phyloP scores from a whole-genome alignment of 2,888 invertebrate genomes.

The Cheilosia impressa region DNA sequence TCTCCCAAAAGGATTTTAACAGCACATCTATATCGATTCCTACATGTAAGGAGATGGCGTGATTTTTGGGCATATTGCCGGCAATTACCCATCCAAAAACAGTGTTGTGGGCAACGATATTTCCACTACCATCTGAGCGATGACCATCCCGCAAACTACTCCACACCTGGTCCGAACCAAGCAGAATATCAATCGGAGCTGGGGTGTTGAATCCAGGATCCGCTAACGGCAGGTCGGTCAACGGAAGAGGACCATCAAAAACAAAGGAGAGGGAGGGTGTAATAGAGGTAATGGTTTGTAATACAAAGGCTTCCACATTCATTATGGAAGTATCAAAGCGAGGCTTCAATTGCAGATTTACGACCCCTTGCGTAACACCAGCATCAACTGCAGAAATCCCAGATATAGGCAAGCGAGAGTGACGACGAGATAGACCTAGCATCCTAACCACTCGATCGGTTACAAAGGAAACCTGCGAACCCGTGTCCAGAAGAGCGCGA shows the following conservation, averaged over 20 bases:
- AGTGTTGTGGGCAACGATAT: slow-evolving; percentile 1
- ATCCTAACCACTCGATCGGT: slow-evolving; percentile 5
- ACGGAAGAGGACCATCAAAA: background rate
- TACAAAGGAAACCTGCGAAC: slow-evolving; percentile 7
- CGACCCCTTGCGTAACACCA: slow-evolving; percentile 25
- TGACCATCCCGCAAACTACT: slow-evolving; percentile 36
- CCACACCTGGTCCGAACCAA: background rate
- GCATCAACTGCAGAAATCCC: slow-evolving; percentile 11
- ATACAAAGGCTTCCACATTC: slow-evolving; percentile 26
- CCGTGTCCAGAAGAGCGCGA: background rate
- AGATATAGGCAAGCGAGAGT: slow-evolving; percentile 20
- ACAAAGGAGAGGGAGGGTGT: slow-evolving; percentile 22
- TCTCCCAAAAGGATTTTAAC: slow-evolving; percentile 31
- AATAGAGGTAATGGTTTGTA: slow-evolving; percentile 20
- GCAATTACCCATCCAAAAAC: slow-evolving; percentile 26
- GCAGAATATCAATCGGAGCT: slow-evolving; percentile 22
- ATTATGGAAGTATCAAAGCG: slow-evolving; percentile 7
- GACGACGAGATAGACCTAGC: slow-evolving; percentile 14
- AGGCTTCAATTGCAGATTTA: slow-evolving; percentile 10
- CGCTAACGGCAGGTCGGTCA: slow-evolving; percentile 11
- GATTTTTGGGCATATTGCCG: slow-evolving; percentile 12
- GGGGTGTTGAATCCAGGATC: slow-evolving; percentile 17
- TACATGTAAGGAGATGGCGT: slow-evolving; percentile 1
- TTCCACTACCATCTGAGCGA: slow-evolving; percentile 11
- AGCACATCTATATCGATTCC: slow-evolving; percentile 11